Base-by-base conservation (phyloP, 1,140 invertebrate species). In the Calliopsis andreniformis region DNA sequence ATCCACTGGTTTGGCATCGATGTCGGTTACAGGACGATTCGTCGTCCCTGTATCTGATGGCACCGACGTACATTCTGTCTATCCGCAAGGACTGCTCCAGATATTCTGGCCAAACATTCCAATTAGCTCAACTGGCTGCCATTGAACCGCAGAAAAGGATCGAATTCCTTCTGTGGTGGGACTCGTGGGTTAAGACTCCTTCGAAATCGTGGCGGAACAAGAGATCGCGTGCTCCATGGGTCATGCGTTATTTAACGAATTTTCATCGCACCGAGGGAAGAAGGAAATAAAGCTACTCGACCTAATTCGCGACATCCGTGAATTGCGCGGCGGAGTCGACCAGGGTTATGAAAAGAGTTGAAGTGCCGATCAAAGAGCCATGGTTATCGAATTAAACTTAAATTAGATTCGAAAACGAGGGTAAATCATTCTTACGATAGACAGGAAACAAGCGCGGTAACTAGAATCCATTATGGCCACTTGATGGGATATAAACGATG, bases 71-170 rank as follows among this genome's bases (percentile, higher is more conserved):
- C 80, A 67, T 82, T 79, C 76, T 61, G 62, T 53, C 69, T 42
- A 76, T 77, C 72, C 72, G 72, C 67, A 73, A 51, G 70, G 71
- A 64, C 67, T 76, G 84, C 63, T 80, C 84, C 76, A 86, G 69
- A 86, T 86, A 85, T 78, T 67, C 75, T 49, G 61, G 75, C 81
- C 78, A 81, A 86, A 86, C 83, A 85, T 85, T 85, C 75, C 84
- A 86, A 86, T 86, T 86, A 86, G 78, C 73, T 53, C 62, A 47
- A 59, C 72, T 59, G 68, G 61, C 47, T 69, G 70, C 81, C 69
- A 47, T 43, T 42, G 81, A 35, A 83, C 80, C 80, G 72, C 76
- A 76, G 78, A 75, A 83, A 83, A 83, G 81, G 66, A 71, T 55
- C 45, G 69, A 82, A 82, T 83, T 73, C 81, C 64, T 66, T 82